These are phyloP conservation scores for Cryptoprocta ferox DNA, from an alignment of 2,797 vertebrate species.

Conservation along the genomic window DNA sequence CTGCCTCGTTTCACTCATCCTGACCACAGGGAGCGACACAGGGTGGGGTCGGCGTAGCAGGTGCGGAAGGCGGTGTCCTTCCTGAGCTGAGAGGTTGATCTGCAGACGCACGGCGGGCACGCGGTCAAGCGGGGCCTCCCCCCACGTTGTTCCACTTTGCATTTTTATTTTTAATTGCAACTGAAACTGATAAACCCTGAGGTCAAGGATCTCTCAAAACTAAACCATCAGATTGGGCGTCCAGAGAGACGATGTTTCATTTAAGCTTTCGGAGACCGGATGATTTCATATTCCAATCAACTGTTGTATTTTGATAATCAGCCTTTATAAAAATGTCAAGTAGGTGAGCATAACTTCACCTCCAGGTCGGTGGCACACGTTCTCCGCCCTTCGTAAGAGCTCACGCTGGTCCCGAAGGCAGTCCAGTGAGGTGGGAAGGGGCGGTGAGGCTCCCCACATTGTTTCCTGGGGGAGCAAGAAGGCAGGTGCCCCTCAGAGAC, in stretches of 20 bases:
- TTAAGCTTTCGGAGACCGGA: neutral
- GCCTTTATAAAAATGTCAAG: no score
- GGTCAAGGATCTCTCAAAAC: neutral
- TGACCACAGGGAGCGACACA: fast-evolving
- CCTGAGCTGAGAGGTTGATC: neutral
- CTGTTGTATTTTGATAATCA: no score
- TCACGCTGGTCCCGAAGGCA: fast-evolving
- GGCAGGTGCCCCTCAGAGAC: neutral
- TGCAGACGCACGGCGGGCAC: fast-evolving
- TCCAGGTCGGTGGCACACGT: no score
- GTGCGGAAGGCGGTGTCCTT: fast-evolving
- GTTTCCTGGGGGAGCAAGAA: neutral
- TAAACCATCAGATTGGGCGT: neutral
- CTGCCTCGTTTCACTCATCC: fast-evolving
- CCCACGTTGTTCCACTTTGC: neutral
- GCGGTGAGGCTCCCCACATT: fast-evolving
- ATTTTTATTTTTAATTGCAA: neutral
- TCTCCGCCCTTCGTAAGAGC: neutral
- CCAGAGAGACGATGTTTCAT: neutral
- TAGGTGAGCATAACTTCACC: fast-evolving
- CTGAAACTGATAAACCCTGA: neutral
- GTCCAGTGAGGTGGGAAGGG: fast-evolving
- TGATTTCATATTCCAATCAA: neutral
- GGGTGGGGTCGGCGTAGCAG: fast-evolving
- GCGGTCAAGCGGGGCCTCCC: fast-evolving